phyloP scores from a whole-genome alignment of 53 echinoderm and acorn worm species.

The Echinarachnius parma region DNA sequence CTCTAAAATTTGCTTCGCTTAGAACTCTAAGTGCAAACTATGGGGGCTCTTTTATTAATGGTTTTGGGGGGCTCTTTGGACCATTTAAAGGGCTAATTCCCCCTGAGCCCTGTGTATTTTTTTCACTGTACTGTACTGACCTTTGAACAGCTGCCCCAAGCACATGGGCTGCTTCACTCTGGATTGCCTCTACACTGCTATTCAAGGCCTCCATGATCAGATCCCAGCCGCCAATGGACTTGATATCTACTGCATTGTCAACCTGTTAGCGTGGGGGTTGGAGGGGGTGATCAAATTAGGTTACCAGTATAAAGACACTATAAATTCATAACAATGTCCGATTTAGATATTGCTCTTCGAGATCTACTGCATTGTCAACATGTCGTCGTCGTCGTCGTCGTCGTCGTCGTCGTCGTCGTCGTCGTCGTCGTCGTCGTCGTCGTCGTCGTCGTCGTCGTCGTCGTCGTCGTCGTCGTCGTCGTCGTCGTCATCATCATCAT shows the following conservation, averaged over 20 bases:
- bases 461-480: background rate
- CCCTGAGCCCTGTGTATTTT: too few relatives aligned
- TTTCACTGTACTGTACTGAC: slow-evolving; percentile 57
- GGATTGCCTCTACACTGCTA: slow-evolving; percentile 56
- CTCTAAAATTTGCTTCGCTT: too few relatives aligned
- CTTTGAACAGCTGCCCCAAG: slow-evolving; percentile 96
- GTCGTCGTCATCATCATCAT: background rate
- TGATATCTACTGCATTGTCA: slow-evolving; percentile 88
- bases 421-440: too few relatives aligned
- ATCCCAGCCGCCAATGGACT: slow-evolving; percentile 68
- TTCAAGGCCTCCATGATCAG: slow-evolving; percentile 79
- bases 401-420: too few relatives aligned
- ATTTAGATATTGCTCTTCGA: too few relatives aligned
- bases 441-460: background rate
- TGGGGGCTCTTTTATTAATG: too few relatives aligned
- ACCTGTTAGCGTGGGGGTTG: slow-evolving; percentile 70
- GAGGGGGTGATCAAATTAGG: background rate
- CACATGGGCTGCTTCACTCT: slow-evolving; percentile 81
- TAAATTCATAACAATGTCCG: background rate
- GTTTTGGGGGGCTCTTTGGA: too few relatives aligned
- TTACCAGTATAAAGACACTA: background rate
- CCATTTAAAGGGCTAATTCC: too few relatives aligned
- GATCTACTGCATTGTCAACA: too few relatives aligned
- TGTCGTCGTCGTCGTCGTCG: too few relatives aligned
- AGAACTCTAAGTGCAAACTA: too few relatives aligned